These are phyloP conservation scores for Halictus ligatus DNA, from an alignment of 2,888 invertebrate genomes.

Conservation along the genomic window DNA sequence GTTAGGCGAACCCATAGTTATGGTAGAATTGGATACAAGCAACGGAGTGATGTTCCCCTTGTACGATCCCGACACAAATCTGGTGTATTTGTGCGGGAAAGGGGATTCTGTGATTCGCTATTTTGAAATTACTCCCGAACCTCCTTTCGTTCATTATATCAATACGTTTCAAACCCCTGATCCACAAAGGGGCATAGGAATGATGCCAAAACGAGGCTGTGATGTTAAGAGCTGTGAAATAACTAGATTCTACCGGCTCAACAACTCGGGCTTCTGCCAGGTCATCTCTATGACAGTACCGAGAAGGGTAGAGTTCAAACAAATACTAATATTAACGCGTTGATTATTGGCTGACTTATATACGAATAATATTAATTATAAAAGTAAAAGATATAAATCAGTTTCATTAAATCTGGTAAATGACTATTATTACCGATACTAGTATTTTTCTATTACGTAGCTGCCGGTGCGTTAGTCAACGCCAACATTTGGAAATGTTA, in stretches of 20 bases:
- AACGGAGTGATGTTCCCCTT: conserved; percentile 99
- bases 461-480: not conserved
- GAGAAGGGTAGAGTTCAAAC: conserved; percentile 88
- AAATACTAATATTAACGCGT: not conserved
- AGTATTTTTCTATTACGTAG: not conserved
- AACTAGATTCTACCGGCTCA: conserved; percentile 96
- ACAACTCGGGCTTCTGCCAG: conserved; percentile 97
- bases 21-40: conserved; percentile 96
- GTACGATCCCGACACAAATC: conserved; percentile 97
- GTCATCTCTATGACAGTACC: conserved; percentile 99
- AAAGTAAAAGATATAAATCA: not conserved
- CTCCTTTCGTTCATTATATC: conserved; percentile 98
- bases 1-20: conserved; percentile 94
- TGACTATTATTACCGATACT: too few relatives aligned
- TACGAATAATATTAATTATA: not conserved
- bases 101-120: conserved; percentile 99
- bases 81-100: conserved; percentile 98
- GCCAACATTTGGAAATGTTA: not conserved
- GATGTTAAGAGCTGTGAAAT: conserved; percentile 98
- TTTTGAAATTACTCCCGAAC: conserved; percentile 96
- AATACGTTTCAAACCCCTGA: conserved; percentile 99
- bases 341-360: not conserved
- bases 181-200: conserved; percentile 97
- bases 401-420: not conserved
- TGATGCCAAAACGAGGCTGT: conserved; percentile 99